Evolutionary conservation across 2,113 vertebrate species (phyloP).

Genomic region (Corynorhinus townsendii): DNA sequence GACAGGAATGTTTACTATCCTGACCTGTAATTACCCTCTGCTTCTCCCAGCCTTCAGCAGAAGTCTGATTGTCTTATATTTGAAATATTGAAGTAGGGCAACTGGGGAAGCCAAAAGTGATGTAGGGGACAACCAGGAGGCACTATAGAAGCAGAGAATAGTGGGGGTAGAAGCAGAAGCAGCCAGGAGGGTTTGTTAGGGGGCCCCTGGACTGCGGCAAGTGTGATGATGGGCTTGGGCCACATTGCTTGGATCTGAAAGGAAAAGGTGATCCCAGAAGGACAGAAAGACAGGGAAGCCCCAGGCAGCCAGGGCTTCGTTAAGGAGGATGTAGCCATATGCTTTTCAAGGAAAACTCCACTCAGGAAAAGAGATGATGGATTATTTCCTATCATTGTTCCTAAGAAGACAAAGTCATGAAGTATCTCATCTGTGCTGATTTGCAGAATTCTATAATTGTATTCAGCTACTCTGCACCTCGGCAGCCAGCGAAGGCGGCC

Average conservation of each 20-base stretch:
- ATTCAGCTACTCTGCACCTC: constrained; percentile 47
- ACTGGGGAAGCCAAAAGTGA: background rate
- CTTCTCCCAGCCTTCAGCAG: background rate
- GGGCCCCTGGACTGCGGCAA: background rate
- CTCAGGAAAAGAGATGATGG: background rate
- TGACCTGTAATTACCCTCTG: background rate
- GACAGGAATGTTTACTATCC: background rate
- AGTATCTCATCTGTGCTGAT: constrained; percentile 25
- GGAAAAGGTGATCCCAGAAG: background rate
- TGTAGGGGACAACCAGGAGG: background rate
- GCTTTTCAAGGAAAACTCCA: background rate
- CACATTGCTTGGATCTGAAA: background rate
- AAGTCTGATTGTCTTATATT: background rate
- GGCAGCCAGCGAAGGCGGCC: background rate
- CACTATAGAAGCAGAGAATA: background rate
- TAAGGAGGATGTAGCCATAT: background rate
- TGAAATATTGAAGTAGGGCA: background rate
- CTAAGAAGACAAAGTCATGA: background rate
- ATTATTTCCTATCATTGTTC: constrained; percentile 13
- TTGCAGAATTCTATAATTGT: background rate
- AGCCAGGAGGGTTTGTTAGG: background rate
- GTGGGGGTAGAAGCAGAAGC: too few relatives aligned
- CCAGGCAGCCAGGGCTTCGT: background rate
- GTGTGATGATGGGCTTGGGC: background rate
- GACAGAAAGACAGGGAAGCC: background rate